Base-by-base conservation (phyloP, 2,113 vertebrate genomes). In the Octodon degus region DNA sequence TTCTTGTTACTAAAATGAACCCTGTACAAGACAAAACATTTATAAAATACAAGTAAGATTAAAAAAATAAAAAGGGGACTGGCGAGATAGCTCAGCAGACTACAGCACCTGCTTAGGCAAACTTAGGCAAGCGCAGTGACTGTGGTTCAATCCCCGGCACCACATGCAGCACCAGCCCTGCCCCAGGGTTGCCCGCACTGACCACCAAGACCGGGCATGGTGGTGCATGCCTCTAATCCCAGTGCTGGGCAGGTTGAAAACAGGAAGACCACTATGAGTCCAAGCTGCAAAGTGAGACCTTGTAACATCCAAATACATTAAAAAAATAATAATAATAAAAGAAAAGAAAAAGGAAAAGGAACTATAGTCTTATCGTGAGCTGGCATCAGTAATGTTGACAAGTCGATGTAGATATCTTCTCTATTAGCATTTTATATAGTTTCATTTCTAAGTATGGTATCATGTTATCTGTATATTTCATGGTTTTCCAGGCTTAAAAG, bases 11-110 rank as follows among this genome's bases (percentile, higher is more conserved):
- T 27, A 86, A 84, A 84, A 90, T 12, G 32, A 84, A 63, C 14
- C 13, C 68, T 34, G 74, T 58, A 84, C 53, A 91, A 89, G 50
- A 81, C 34, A 90, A 65, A 95, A 96, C 67, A 91, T 86, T 77
- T 70, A 85, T 65, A 86, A 30, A 27, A 77, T 92, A 50, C 76
- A 90, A 82, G 62, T 86, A 83, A 91, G 6, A 24, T 25, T 25
- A 85, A 93, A 87, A 68, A 72, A 65, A 68, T 20, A 85, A 74
- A 81, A 89, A 32, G 13, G 55, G 55, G 55, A 19, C 55, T 5
- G 16, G 55, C 55, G 4, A 58, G 55, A 58, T 19, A 58, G 55
- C 55, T 58, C 17, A 58, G 55, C 17, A 58, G 55, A 58, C 55
- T 58, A 5, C 17, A 58, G 55, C 16, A 16, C 17, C 55, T 58